These are phyloP conservation scores for Protobothrops mucrosquamatus DNA, from an alignment of 2,113 vertebrate species.

Conservation along the genomic window DNA sequence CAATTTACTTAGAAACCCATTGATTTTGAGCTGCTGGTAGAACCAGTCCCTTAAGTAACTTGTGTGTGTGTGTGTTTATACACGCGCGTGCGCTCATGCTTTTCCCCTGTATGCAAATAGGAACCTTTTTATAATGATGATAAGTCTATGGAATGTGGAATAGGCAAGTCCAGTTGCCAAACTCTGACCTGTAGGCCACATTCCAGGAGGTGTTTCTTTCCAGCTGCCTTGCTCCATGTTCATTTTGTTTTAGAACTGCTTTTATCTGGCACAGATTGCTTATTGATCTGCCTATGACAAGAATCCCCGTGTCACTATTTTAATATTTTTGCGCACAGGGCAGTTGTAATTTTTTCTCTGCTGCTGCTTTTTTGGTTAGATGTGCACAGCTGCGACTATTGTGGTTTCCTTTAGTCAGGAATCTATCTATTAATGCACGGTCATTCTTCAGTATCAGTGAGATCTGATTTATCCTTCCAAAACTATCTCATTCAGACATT, in stretches of 20 bases:
- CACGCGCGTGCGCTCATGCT: background rate
- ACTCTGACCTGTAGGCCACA: background rate
- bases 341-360: background rate
- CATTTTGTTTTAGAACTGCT: background rate
- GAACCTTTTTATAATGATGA: conserved; percentile 22
- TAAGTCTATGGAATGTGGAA: conserved; percentile 35
- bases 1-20: background rate
- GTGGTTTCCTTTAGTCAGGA: background rate
- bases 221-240: background rate
- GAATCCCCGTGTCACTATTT: background rate
- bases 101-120: background rate
- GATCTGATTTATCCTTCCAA: background rate
- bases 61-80: background rate
- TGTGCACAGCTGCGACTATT: background rate
- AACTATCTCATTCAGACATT: background rate
- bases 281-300: background rate
- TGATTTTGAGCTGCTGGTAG: background rate
- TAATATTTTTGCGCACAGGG: background rate
- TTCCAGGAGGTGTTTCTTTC: conserved; percentile 6
- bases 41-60: background rate
- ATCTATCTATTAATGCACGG: background rate
- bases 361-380: background rate
- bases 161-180: conserved; percentile 44
- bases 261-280: background rate
- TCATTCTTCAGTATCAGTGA: background rate